Evolutionary conservation across 2,113 vertebrate species (phyloP).

Genomic region (Gobius niger): DNA sequence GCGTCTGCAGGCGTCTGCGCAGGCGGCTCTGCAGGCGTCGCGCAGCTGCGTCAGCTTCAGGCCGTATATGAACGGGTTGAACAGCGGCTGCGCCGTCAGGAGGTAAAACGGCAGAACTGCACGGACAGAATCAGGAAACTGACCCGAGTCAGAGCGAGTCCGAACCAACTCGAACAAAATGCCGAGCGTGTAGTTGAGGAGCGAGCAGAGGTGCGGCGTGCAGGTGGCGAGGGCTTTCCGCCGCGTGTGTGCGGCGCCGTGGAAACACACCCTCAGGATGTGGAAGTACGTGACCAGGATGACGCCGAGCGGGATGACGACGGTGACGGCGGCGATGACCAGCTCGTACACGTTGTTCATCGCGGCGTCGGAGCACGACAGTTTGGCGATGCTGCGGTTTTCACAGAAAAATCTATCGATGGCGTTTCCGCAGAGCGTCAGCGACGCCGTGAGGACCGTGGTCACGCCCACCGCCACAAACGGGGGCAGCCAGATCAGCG

Average conservation of each 20-base stretch:
- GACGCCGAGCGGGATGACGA: constrained; percentile 7
- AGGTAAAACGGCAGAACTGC: constrained; percentile 55
- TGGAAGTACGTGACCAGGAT: constrained; percentile 31
- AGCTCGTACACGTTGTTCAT: constrained; percentile 55
- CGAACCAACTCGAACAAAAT: constrained; percentile 41
- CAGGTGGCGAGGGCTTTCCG: constrained; percentile 64
- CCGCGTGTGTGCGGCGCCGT: constrained; percentile 19
- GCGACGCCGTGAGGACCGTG: constrained; percentile 18
- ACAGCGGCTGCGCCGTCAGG: constrained; percentile 31
- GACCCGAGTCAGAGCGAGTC: constrained; percentile 43
- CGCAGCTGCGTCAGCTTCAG: no score
- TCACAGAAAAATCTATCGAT: constrained; percentile 61
- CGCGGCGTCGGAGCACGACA: constrained; percentile 55
- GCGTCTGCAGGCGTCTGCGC: no score
- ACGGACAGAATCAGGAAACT: constrained; percentile 11
- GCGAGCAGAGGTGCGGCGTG: constrained; percentile 52
- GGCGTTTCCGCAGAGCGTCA: constrained; percentile 52
- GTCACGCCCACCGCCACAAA: not conserved
- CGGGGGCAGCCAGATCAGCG: constrained; percentile 35
- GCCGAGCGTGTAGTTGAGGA: constrained; percentile 48
- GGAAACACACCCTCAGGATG: constrained; percentile 50
- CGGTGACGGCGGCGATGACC: not conserved
- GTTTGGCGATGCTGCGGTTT: constrained; percentile 53
- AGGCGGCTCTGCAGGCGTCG: no score
- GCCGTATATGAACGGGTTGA: constrained; percentile 1